Evolutionary conservation across 1,140 invertebrate genomes (phyloP), one percentile per base, ranked within the genome.

Genomic region (Microplitis mediator): DNA sequence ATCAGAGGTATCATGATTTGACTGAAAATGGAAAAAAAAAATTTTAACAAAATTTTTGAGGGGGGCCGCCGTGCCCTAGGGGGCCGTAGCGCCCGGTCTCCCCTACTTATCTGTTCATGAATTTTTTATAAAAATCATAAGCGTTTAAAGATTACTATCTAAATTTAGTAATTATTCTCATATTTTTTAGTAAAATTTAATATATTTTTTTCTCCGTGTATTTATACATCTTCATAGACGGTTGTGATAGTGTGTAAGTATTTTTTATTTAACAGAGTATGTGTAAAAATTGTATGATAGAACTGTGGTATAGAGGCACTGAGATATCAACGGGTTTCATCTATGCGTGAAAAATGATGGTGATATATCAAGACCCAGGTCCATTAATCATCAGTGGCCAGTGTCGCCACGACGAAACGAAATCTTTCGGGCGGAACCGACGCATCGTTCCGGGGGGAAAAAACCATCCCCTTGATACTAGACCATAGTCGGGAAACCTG

Each of bases 331-430:
- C 74, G 75, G 64, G 67, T 78, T 74, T 69, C 76, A 82, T 82
- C 80, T 82, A 82, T 82, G 76, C 79, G 78, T 83, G 81, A 83
- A 83, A 83, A 82, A 83, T 81, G 81, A 83, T 77, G 73, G 77
- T 60, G 68, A 82, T 82, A 78, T 78, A 83, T 82, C 80, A 81
- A 65, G 65, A 51, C 36, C 35, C 63, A 31, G 9, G 50, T 64
- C 80, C 74, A 80, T 83, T 82, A 83, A 83, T 83, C 82, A 83
- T 82, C 58, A 69, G 72, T 72, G 76, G 71, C 66, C 73, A 69
- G 45, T 76, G 78, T 78, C 75, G 71, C 60, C 58, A 72, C 74
- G 73, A 72, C 75, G 77, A 77, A 75, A 74, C 75, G 70, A 74
- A 82, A 76, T 82, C 78, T 72, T 79, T 77, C 73, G 69, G 73